phyloP scores from a whole-genome alignment of 1,140 invertebrate species.

The Drosophila sp. region DNA sequence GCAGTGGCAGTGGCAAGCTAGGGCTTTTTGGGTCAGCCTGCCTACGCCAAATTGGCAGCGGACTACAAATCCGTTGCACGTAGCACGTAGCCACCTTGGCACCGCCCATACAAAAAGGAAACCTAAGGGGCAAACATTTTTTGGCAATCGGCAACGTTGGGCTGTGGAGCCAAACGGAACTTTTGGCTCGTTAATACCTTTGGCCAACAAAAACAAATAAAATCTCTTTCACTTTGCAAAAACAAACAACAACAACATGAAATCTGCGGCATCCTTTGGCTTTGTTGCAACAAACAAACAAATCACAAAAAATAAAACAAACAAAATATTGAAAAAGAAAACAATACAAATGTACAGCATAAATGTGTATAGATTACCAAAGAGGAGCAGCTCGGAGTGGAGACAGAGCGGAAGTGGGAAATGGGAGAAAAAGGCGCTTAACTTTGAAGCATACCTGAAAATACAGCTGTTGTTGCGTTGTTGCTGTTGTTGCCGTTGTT shows the following conservation, averaged over 20 bases:
- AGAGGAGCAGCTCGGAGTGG: no score
- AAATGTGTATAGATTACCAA: conserved; percentile 4
- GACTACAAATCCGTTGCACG: conserved; percentile 3
- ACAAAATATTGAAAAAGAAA: conserved; percentile 8
- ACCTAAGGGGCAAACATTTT: conserved; percentile 5
- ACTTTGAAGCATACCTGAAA: no score
- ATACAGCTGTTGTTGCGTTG: not conserved
- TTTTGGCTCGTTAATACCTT: conserved; percentile 73
- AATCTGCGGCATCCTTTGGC: not conserved
- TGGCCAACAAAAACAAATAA: conserved; percentile 43
- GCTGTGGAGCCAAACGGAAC: conserved; percentile 48
- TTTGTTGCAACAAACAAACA: conserved; percentile 13
- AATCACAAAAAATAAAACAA: conserved; percentile 8
- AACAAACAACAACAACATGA: not conserved
- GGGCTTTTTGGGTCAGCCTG: conserved; percentile 24
- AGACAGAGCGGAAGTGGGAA: not conserved
- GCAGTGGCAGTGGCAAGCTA: not conserved
- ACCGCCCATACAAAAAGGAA: conserved; percentile 14
- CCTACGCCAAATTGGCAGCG: conserved; percentile 48
- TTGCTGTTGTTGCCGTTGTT: not conserved
- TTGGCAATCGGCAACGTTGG: conserved; percentile 64
- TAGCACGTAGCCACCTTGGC: conserved; percentile 33
- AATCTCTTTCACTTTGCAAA: conserved; percentile 29
- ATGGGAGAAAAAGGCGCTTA: not conserved
- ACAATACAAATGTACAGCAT: not conserved